These are phyloP conservation scores for Brenthis ino DNA, from an alignment of 2,888 invertebrate species.

Conservation along the genomic window DNA sequence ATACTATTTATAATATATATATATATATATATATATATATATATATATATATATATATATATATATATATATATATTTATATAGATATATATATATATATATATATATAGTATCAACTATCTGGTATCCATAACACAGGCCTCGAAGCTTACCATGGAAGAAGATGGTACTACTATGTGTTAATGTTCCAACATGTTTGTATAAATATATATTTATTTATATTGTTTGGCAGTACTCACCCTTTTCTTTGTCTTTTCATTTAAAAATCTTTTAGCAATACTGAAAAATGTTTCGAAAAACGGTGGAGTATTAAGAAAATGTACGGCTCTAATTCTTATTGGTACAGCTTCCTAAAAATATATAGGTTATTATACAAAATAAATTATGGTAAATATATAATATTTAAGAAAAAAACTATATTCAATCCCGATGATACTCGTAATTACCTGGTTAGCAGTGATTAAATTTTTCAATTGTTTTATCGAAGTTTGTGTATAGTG, in stretches of 20 bases:
- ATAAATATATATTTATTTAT: too few relatives aligned
- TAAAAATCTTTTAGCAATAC: slow-evolving; percentile 71
- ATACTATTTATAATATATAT: too few relatives aligned
- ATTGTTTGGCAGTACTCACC: slow-evolving; percentile 52
- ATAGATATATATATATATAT: too few relatives aligned
- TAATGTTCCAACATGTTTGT: too few relatives aligned
- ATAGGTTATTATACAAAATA: slow-evolving; percentile 5
- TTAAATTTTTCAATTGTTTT: slow-evolving; percentile 68
- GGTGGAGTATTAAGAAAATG: slow-evolving; percentile 77
- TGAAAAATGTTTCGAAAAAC: slow-evolving; percentile 74
- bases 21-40: too few relatives aligned
- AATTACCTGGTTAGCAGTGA: slow-evolving; percentile 54
- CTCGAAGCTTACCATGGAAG: too few relatives aligned
- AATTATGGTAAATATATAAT: background rate
- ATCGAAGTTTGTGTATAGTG: slow-evolving; percentile 74
- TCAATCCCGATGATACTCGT: background rate
- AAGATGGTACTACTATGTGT: too few relatives aligned
- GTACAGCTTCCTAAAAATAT: slow-evolving; percentile 77
- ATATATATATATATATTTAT: too few relatives aligned
- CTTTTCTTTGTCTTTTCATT: slow-evolving; percentile 77
- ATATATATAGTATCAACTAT: too few relatives aligned
- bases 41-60: too few relatives aligned
- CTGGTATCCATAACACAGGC: too few relatives aligned
- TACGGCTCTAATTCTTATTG: slow-evolving; percentile 75
- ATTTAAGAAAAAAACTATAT: background rate